These are phyloP conservation scores for Laothoe populi DNA, from an alignment of 2,888 invertebrate genomes.

Conservation along the genomic window DNA sequence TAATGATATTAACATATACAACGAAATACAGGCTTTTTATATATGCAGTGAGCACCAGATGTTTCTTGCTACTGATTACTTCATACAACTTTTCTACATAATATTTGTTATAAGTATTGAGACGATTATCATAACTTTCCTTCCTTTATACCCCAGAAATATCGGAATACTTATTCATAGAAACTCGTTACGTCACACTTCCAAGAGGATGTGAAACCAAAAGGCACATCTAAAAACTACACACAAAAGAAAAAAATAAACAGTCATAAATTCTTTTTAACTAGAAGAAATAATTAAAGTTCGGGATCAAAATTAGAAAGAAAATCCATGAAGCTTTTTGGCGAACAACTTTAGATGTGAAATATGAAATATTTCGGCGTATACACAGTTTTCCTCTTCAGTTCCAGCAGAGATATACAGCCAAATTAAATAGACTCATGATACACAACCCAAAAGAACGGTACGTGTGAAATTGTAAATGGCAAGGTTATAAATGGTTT, in stretches of 20 bases:
- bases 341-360: neutral
- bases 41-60: no score
- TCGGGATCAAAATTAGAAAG: neutral
- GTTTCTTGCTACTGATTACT: no score
- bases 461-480: conserved; percentile 33
- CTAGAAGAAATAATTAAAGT: conserved; percentile 1
- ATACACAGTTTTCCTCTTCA: conserved; percentile 5
- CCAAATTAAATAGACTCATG: conserved; percentile 36
- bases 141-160: no score
- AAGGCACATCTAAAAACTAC: no score
- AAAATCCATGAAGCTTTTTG: neutral
- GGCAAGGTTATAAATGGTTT: conserved; percentile 42
- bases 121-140: no score
- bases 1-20: no score
- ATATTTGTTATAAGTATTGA: no score
- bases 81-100: no score
- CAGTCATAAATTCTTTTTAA: conserved; percentile 6
- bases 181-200: no score
- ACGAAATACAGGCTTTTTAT: no score
- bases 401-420: conserved; percentile 25
- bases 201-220: no score
- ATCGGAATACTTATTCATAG: no score
- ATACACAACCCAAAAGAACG: neutral
- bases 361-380: neutral
- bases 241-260: neutral